Evolutionary conservation across 1,140 invertebrate species (phyloP).

Genomic region (Trichomalopsis sarcophagae): DNA sequence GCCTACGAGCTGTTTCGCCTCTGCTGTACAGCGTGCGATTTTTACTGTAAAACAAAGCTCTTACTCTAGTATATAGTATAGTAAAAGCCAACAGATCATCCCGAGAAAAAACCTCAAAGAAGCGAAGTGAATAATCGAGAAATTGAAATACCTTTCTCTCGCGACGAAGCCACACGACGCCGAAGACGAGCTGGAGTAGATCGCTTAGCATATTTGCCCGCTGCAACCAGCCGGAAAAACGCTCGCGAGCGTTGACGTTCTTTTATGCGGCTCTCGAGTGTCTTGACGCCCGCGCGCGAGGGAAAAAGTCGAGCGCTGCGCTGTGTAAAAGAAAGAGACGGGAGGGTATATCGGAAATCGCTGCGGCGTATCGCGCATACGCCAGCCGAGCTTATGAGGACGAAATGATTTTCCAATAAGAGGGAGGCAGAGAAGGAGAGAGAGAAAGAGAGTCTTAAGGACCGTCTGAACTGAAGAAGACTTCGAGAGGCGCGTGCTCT

Average conservation of each 20-base stretch:
- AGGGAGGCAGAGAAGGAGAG: background rate
- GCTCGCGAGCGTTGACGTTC: conserved; percentile 2
- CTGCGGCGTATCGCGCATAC: conserved; percentile 42
- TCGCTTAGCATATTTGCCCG: background rate
- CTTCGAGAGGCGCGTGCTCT: background rate
- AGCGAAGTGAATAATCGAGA: conserved; percentile 14
- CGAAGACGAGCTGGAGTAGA: background rate
- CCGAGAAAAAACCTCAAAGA: background rate
- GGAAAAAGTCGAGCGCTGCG: background rate
- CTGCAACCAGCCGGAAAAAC: conserved; percentile 16
- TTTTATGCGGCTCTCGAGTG: background rate
- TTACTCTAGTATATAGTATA: too few species aligned
- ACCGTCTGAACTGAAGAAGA: conserved; percentile 7
- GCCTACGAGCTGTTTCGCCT: too few species aligned
- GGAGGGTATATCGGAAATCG: conserved; percentile 53
- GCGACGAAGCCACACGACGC: background rate
- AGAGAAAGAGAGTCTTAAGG: conserved; percentile 19
- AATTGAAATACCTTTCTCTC: background rate
- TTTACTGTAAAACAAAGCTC: too few species aligned
- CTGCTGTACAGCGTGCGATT: too few species aligned
- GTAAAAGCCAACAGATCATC: background rate
- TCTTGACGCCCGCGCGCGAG: background rate
- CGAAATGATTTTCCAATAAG: conserved; percentile 63
- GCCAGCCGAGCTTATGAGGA: conserved; percentile 37
- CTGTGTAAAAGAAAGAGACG: background rate